These are phyloP conservation scores for Sminthurides bifidus DNA, from an alignment of 1,140 invertebrate species.

Conservation along the genomic window DNA sequence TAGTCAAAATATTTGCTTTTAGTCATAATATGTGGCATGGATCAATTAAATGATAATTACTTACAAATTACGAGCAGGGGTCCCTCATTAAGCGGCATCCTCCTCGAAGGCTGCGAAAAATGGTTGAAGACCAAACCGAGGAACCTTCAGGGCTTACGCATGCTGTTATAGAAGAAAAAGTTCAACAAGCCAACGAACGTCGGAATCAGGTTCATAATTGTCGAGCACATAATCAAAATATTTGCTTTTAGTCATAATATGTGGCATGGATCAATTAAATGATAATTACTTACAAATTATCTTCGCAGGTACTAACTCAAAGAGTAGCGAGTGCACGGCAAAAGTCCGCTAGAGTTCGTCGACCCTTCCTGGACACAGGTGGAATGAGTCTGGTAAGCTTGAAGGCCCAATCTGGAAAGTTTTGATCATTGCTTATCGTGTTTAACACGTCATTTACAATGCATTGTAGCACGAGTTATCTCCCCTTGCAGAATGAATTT, in stretches of 20 bases:
- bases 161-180: slow-evolving; percentile 23
- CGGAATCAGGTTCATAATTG: slow-evolving; percentile 14
- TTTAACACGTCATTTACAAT: background rate
- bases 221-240: background rate
- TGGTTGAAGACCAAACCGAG: slow-evolving; percentile 5
- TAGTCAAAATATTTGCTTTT: background rate
- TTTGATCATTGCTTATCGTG: background rate
- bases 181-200: slow-evolving; percentile 21
- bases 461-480: background rate
- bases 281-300: too few species aligned
- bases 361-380: slow-evolving; percentile 7
- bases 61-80: background rate
- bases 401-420: background rate
- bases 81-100: slow-evolving; percentile 21
- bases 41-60: too few species aligned
- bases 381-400: slow-evolving; percentile 11
- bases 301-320: slow-evolving; percentile 13
- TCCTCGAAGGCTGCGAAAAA: slow-evolving; percentile 17
- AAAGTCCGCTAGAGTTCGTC: slow-evolving; percentile 19
- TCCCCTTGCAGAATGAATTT: slow-evolving; percentile 8
- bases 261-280: too few species aligned
- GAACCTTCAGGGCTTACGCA: slow-evolving; percentile 12
- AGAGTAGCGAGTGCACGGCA: slow-evolving; percentile 21
- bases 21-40: too few species aligned
- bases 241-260: too few species aligned